phyloP scores from a whole-genome alignment of 1,140 invertebrate species.

The Brachionus paranguensis region DNA sequence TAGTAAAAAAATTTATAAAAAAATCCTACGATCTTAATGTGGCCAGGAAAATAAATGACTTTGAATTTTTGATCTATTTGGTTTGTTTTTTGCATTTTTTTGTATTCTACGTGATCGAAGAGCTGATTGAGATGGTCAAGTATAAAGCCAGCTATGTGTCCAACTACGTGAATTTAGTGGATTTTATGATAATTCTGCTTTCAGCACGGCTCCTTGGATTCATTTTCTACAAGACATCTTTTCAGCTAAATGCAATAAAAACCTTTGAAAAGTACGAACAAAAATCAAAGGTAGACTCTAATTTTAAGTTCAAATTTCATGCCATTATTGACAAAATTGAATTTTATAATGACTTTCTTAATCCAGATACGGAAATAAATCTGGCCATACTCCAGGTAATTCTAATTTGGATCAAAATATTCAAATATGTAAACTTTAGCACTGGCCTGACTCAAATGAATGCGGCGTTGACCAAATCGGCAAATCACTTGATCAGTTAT shows the following conservation, averaged over 20 bases:
- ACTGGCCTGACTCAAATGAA: conserved; percentile 8
- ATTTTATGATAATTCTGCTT: neutral
- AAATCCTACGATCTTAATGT: neutral
- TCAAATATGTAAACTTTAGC: conserved; percentile 20
- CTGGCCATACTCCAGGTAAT: neutral
- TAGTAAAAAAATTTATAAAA: neutral
- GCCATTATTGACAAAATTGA: neutral
- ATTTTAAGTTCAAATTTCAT: neutral
- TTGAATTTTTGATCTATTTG: neutral
- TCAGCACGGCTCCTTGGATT: neutral
- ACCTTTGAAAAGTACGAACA: neutral
- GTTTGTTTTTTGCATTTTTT: neutral
- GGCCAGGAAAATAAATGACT: neutral
- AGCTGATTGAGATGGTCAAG: neutral
- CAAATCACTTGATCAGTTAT: neutral
- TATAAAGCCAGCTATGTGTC: neutral
- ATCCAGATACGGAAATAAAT: neutral
- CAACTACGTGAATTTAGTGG: neutral
- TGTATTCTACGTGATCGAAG: neutral
- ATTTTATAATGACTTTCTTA: neutral
- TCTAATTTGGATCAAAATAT: conserved; percentile 22
- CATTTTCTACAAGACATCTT: neutral
- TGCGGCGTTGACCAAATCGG: neutral
- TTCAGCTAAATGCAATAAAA: neutral
- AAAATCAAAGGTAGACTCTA: neutral